Evolutionary conservation across 2,888 invertebrate genomes (phyloP).

Genomic region (Salpingus planirostris): DNA sequence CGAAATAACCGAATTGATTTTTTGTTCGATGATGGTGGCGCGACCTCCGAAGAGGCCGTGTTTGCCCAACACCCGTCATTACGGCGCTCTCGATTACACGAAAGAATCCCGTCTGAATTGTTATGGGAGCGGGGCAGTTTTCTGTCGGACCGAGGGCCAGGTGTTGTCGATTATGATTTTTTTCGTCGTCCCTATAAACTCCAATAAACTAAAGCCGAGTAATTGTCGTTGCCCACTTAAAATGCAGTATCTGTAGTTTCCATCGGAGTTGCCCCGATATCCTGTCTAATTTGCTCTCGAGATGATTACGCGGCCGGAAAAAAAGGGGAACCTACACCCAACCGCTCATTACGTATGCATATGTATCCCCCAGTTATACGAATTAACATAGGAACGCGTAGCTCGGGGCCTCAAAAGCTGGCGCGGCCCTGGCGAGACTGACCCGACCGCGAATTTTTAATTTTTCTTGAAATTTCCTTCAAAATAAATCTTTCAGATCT

Average conservation of each 20-base stretch:
- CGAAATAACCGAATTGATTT: too few species aligned
- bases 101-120: too few species aligned
- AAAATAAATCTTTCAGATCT: too few species aligned
- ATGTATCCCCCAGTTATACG: constrained; percentile 19
- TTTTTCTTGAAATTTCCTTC: too few species aligned
- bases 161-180: not conserved
- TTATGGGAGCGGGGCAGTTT: too few species aligned
- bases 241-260: constrained; percentile 9
- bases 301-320: constrained; percentile 17
- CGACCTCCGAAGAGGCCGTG: too few species aligned
- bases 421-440: too few species aligned
- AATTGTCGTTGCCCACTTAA: constrained; percentile 6
- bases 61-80: too few species aligned
- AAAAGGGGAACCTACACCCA: constrained; percentile 19
- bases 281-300: constrained; percentile 19
- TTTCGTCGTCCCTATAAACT: not conserved
- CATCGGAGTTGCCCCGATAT: constrained; percentile 14
- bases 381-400: constrained; percentile 25
- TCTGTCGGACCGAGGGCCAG: too few species aligned
- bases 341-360: constrained; percentile 25
- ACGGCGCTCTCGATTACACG: too few species aligned
- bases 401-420: constrained; percentile 8
- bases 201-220: not conserved
- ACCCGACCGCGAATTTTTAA: too few species aligned
- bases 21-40: too few species aligned